These are phyloP conservation scores for Tenodera sinensis DNA, from an alignment of 2,888 invertebrate genomes.

Conservation along the genomic window DNA sequence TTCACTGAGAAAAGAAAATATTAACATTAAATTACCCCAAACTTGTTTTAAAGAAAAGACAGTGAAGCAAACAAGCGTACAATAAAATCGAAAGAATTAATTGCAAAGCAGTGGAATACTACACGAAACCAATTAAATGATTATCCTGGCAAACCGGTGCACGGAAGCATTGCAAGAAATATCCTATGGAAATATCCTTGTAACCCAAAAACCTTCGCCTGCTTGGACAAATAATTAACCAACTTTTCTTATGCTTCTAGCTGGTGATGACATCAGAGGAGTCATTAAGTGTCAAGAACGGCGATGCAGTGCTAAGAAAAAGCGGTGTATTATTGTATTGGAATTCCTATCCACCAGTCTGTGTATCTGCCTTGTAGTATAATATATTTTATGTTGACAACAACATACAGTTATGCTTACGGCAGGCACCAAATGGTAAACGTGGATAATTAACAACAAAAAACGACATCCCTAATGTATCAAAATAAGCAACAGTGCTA, in stretches of 20 bases:
- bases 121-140: too few relatives aligned
- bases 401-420: neutral
- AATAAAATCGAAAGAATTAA: too few relatives aligned
- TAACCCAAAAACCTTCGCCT: neutral
- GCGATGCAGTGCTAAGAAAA: neutral
- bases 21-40: too few relatives aligned
- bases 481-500: too few relatives aligned
- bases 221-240: neutral
- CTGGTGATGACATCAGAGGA: neutral
- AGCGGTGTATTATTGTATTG: neutral
- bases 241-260: neutral
- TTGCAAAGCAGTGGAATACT: too few relatives aligned
- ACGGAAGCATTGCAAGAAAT: neutral
- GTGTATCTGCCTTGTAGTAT: neutral
- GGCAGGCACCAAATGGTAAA: neutral
- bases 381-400: neutral
- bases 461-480: too few relatives aligned
- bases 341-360: neutral
- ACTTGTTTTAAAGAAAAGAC: too few relatives aligned
- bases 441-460: neutral
- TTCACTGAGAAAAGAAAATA: too few relatives aligned
- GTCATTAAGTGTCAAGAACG: neutral
- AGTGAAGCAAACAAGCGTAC: too few relatives aligned
- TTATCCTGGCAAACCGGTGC: too few relatives aligned
- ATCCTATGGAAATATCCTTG: neutral